Base-by-base conservation (phyloP, 2,113 vertebrate genomes). In the Heptranchias perlo region DNA sequence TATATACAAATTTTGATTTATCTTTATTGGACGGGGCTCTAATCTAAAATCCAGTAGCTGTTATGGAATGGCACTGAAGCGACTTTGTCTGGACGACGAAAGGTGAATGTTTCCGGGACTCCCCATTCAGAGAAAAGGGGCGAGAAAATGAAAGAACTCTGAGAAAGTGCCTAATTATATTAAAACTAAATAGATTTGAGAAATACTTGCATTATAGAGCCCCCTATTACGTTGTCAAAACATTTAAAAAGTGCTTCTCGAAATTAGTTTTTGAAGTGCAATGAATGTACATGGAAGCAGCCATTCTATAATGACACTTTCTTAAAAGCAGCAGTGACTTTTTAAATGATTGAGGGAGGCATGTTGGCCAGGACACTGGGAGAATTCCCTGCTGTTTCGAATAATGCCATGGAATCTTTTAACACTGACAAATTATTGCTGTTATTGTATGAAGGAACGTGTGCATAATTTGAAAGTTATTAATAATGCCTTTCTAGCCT, bases 251-350 rank as follows among this genome's bases (percentile, higher is more conserved):
- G n/a, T 67, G n/a, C 39, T 67, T 62, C 64, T 6, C 39, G 35
- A 39, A 93, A 64, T 93, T 39, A 62, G 21, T 23, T 93, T 62
- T 39, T 93, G 89, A 93, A 95, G 25, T 69, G 62, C 94, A 65
- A 39, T 62, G 62, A 44, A n/a, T 95, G 28, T 95, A 31, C 49
- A 28, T 69, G 93, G 93, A 67, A 31, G 39, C 39, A 14, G 2
- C 62, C 35, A 67, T 67, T 67, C 8, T 28, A 16, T 39, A 49
- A 89, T 54, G 47, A 49, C 11, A 65, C 2, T 94, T 23, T 64
- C 62, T 67, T 23, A 28, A 44, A 95, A 69, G 14, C 21, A 58
- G 87, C n/a, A 65, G 25, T 67, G 39, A 65, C 61, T 23, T 65
- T 21, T 95, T 73, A 14, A 21, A n/a, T 64, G 89, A 16, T 39